Evolutionary conservation across 2,797 vertebrate species (phyloP).

Genomic region (Chaenodraco wilsoni): DNA sequence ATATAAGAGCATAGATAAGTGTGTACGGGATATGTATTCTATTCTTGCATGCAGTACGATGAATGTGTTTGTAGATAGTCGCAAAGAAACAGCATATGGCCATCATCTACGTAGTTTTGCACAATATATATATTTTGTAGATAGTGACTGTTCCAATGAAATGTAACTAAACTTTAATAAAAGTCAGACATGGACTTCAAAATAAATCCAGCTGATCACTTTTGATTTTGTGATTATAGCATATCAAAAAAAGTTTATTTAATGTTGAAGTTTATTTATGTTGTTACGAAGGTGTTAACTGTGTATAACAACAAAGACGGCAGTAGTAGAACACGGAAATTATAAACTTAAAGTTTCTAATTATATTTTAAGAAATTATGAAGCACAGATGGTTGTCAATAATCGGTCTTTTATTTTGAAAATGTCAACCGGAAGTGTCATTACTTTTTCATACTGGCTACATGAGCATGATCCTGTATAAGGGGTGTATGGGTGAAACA

Average conservation of each 20-base stretch:
- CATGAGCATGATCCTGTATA: slow-evolving; percentile 62
- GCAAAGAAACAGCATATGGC: slow-evolving; percentile 71
- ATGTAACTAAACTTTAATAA: slow-evolving; percentile 81
- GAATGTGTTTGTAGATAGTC: slow-evolving; percentile 76
- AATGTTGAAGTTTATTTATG: slow-evolving; percentile 1
- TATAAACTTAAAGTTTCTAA: slow-evolving; percentile 24
- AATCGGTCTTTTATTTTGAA: slow-evolving; percentile 72
- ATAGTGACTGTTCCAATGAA: slow-evolving; percentile 74
- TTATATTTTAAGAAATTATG: slow-evolving; percentile 2
- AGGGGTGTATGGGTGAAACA: slow-evolving; percentile 82
- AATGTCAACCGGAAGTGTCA: slow-evolving; percentile 44
- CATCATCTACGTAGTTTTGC: slow-evolving; percentile 79
- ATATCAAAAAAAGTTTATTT: not conserved
- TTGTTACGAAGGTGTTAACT: slow-evolving; percentile 27
- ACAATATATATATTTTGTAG: slow-evolving; percentile 80
- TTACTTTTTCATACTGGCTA: slow-evolving; percentile 35
- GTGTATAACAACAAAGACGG: slow-evolving; percentile 18
- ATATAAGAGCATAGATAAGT: slow-evolving; percentile 61
- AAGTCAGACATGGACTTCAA: slow-evolving; percentile 68
- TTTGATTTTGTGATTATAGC: slow-evolving; percentile 48
- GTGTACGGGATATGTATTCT: slow-evolving; percentile 74
- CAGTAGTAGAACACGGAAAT: slow-evolving; percentile 15
- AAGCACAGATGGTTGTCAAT: not conserved
- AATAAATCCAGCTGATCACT: slow-evolving; percentile 37
- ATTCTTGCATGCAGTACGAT: slow-evolving; percentile 80